Evolutionary conservation across 2,797 vertebrate species (phyloP).

Genomic region (Alosa sapidissima): DNA sequence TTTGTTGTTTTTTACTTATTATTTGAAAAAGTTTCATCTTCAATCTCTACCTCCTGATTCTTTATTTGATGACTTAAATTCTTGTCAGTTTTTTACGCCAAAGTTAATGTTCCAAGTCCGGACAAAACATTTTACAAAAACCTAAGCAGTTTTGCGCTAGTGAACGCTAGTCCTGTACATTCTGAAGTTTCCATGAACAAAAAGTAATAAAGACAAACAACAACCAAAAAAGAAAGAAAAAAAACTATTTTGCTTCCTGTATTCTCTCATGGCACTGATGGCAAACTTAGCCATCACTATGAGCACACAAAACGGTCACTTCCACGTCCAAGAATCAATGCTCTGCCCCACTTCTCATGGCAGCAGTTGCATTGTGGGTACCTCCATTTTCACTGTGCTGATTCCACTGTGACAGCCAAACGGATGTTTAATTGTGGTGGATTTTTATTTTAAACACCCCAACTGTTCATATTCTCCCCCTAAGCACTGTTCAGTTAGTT

Average conservation of each 20-base stretch:
- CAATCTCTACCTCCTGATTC: slow-evolving; percentile 84
- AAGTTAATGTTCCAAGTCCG: slow-evolving; percentile 59
- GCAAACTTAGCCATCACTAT: slow-evolving; percentile 46
- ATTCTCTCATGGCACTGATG: slow-evolving; percentile 38
- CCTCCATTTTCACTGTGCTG: slow-evolving; percentile 17
- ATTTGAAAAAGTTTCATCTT: slow-evolving; percentile 80
- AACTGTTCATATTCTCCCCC: not conserved
- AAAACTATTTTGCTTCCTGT: slow-evolving; percentile 55
- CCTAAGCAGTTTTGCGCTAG: slow-evolving; percentile 83
- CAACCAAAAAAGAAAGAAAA: slow-evolving; percentile 46
- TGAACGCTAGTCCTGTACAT: slow-evolving; percentile 94
- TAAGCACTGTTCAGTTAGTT: not conserved
- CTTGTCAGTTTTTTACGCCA: slow-evolving; percentile 61
- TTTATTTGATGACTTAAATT: slow-evolving; percentile 70
- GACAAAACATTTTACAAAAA: slow-evolving; percentile 91
- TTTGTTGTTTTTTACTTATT: slow-evolving; percentile 54
- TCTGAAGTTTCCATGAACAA: slow-evolving; percentile 82
- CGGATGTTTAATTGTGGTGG: not conserved
- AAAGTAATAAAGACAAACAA: slow-evolving; percentile 39
- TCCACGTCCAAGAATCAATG: slow-evolving; percentile 48
- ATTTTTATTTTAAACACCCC: slow-evolving; percentile 13
- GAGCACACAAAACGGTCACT: slow-evolving; percentile 37
- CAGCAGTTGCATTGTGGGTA: slow-evolving; percentile 19
- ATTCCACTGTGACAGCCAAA: slow-evolving; percentile 23
- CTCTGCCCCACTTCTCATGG: slow-evolving; percentile 38